Evolutionary conservation across 2,888 invertebrate species (phyloP).

Genomic region (Epinotia brunnichana): DNA sequence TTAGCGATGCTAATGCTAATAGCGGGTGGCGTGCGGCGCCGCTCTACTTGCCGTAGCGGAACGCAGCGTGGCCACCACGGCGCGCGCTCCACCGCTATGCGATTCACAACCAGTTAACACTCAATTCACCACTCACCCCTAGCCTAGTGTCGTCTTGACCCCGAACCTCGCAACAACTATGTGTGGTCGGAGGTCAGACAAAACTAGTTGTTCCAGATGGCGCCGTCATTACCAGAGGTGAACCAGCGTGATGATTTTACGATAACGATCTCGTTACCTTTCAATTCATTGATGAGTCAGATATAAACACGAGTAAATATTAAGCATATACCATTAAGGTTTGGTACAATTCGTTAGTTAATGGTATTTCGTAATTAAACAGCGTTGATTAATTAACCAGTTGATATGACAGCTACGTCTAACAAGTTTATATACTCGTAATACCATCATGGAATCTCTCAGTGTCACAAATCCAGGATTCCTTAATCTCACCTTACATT

Average conservation of each 20-base stretch:
- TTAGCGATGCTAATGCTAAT: slow-evolving; percentile 60
- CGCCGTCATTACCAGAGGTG: too few species aligned
- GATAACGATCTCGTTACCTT: too few species aligned
- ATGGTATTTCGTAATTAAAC: not conserved
- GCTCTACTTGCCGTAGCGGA: slow-evolving; percentile 73
- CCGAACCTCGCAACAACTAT: not conserved
- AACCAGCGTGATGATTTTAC: too few species aligned
- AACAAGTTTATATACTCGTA: too few species aligned
- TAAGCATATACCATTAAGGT: too few species aligned
- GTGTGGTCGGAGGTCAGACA: not conserved
- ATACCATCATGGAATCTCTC: too few species aligned
- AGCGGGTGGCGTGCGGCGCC: slow-evolving; percentile 61
- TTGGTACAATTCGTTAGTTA: not conserved
- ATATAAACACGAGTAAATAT: too few species aligned
- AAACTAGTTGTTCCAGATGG: not conserved
- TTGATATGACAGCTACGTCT: too few species aligned
- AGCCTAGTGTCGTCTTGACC: not conserved
- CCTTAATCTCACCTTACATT: not conserved
- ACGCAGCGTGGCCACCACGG: slow-evolving; percentile 60
- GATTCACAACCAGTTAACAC: not conserved
- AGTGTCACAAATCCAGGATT: not conserved
- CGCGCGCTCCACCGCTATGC: slow-evolving; percentile 1
- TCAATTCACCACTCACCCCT: not conserved
- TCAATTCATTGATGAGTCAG: too few species aligned
- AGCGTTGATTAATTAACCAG: too few species aligned